These are phyloP conservation scores for Arctopsyche grandis DNA, from an alignment of 1,140 invertebrate species.

Conservation along the genomic window DNA sequence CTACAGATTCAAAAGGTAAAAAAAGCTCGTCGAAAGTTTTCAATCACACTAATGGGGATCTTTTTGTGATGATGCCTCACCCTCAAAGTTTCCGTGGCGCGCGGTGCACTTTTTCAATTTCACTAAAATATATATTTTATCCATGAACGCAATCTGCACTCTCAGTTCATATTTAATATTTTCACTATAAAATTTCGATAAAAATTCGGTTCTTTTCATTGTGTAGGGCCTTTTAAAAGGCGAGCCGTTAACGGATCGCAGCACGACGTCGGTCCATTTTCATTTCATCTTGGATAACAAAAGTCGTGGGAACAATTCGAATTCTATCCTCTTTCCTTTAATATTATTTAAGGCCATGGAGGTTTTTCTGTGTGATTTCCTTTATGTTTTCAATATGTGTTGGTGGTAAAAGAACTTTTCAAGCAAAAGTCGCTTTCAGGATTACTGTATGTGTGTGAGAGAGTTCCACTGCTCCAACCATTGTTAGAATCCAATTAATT, in stretches of 20 bases:
- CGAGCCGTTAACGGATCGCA: background rate
- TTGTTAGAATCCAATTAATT: too few relatives aligned
- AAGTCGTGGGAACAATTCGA: conserved; percentile 15
- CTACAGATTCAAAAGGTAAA: background rate
- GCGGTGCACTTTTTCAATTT: conserved; percentile 33
- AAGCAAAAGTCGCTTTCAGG: background rate
- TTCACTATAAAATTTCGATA: too few relatives aligned
- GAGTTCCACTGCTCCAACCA: too few relatives aligned
- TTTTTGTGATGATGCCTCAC: conserved; percentile 1
- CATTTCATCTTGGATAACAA: conserved; percentile 19
- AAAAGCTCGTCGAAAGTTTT: conserved; percentile 38
- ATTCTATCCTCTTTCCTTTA: background rate
- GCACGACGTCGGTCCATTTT: background rate
- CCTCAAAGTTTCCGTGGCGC: background rate
- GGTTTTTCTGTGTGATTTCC: background rate
- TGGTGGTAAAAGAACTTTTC: conserved; percentile 10
- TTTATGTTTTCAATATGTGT: conserved; percentile 20
- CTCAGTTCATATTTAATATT: too few relatives aligned
- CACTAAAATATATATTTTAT: conserved; percentile 11
- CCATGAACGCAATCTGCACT: background rate
- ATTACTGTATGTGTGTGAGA: too few relatives aligned
- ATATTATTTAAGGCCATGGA: background rate
- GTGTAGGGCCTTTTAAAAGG: too few relatives aligned
- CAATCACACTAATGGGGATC: conserved; percentile 43
- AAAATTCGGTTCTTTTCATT: too few relatives aligned